Percentiles rank a stretch among this genome's conserved stretches.
Evolutionary conservation across 2,113 vertebrate genomes (phyloP).

Genomic region (Stomatorhinus ivindoensis): DNA sequence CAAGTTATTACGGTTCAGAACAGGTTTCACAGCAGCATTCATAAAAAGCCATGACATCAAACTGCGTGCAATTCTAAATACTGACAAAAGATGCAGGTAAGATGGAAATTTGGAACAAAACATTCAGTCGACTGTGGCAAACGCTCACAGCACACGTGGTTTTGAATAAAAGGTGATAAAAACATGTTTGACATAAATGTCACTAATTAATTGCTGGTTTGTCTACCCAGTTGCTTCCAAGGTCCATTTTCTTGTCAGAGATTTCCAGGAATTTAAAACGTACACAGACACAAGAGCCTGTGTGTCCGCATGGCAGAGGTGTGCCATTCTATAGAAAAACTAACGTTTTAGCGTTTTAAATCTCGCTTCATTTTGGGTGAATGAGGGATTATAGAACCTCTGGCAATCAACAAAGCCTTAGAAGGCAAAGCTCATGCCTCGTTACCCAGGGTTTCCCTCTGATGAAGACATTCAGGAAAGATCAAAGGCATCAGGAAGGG

Average conservation of each 20-base stretch:
- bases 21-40: background rate
- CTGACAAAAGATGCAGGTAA: background rate
- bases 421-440: background rate
- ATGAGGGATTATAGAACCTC: background rate
- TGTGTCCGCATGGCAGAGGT: background rate
- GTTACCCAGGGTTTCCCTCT: background rate
- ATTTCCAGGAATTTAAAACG: background rate
- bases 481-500: slow-evolving; percentile 3
- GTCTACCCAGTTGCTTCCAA: background rate
- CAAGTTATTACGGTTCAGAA: background rate
- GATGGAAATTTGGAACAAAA: background rate
- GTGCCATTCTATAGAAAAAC: background rate
- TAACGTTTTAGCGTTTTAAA: background rate
- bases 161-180: background rate
- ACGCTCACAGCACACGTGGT: background rate
- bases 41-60: background rate
- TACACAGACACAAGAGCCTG: background rate
- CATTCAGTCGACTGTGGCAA: background rate
- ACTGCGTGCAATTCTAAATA: background rate
- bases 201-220: background rate
- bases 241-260: background rate
- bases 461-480: background rate
- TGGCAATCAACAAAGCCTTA: background rate
- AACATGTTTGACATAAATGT: slow-evolving; percentile 2
- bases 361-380: background rate